Percentiles rank a stretch among this genome's conserved stretches.
These are phyloP conservation scores for Oreochromis tanganicae DNA, from an alignment of 2,113 vertebrate species.

Conservation along the genomic window DNA sequence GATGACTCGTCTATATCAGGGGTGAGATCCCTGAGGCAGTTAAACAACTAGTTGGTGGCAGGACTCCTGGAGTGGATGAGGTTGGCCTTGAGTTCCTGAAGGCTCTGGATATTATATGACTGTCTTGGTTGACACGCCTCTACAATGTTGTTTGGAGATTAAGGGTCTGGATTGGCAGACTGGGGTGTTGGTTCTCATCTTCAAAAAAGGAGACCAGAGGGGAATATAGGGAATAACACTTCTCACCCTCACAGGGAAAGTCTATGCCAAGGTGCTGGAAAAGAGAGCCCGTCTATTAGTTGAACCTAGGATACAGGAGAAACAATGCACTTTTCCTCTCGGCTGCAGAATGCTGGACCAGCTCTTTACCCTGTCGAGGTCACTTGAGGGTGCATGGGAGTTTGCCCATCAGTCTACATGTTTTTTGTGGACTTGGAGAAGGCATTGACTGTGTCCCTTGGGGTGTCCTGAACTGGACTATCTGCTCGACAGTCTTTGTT, in stretches of 20 bases:
- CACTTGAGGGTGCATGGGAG: not conserved
- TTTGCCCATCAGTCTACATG: not conserved
- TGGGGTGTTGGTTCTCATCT: not conserved
- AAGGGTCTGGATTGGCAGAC: not conserved
- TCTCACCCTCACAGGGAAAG: not conserved
- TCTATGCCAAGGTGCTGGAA: not conserved
- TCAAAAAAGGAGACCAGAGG: not conserved
- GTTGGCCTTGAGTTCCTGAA: not conserved
- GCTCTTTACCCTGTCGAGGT: not conserved
- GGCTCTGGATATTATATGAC: not conserved
- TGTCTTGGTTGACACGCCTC: not conserved
- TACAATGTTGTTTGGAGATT: not conserved
- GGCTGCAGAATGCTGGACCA: not conserved
- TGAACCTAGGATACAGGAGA: not conserved
- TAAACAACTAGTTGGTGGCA: fast-evolving
- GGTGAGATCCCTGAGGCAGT: not conserved
- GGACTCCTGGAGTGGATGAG: not conserved
- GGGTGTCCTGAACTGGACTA: not conserved
- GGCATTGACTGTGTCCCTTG: fast-evolving
- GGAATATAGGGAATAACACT: not conserved
- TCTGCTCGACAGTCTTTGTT: not conserved
- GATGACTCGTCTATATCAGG: not conserved
- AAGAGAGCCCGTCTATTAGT: not conserved
- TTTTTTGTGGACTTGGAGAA: not conserved
- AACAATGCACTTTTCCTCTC: not conserved